Evolutionary conservation across 2,113 vertebrate genomes (phyloP).

Genomic region (Cryptotis parvus): DNA sequence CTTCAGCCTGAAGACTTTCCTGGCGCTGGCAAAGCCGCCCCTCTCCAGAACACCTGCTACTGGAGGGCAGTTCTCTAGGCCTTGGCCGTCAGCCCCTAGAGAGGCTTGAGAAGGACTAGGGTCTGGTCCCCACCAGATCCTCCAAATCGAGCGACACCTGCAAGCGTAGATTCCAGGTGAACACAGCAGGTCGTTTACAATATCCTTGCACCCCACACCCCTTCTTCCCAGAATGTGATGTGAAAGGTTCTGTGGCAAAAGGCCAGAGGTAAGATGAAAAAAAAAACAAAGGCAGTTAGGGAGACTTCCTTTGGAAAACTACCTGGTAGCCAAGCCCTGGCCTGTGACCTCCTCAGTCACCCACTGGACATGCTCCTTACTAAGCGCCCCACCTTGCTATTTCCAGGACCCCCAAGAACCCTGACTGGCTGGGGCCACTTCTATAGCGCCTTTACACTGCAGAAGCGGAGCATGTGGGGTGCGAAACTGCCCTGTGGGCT

Average conservation of each 20-base stretch:
- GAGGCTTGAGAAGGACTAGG: neutral
- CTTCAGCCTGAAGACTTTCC: neutral
- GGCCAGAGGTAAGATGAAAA: neutral
- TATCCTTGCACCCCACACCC: neutral
- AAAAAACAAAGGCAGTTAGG: rapidly evolving
- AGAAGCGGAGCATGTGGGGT: neutral
- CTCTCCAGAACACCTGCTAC: slow-evolving; percentile 20
- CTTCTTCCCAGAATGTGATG: neutral
- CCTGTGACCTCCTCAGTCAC: neutral
- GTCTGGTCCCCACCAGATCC: too few relatives aligned
- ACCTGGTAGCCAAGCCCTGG: neutral
- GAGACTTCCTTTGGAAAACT: neutral
- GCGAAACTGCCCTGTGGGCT: neutral
- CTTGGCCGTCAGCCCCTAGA: neutral
- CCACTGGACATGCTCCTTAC: neutral
- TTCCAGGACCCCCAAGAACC: neutral
- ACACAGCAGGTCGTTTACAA: neutral
- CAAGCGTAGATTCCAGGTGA: neutral
- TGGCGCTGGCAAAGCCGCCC: neutral
- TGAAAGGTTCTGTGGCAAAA: neutral
- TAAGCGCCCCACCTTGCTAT: neutral
- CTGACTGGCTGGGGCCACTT: neutral
- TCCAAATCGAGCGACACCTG: rapidly evolving
- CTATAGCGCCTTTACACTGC: neutral
- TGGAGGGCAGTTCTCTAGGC: neutral